These are phyloP conservation scores for Dromococcyx pavoninus DNA, from an alignment of 2,797 vertebrate species.

Conservation along the genomic window DNA sequence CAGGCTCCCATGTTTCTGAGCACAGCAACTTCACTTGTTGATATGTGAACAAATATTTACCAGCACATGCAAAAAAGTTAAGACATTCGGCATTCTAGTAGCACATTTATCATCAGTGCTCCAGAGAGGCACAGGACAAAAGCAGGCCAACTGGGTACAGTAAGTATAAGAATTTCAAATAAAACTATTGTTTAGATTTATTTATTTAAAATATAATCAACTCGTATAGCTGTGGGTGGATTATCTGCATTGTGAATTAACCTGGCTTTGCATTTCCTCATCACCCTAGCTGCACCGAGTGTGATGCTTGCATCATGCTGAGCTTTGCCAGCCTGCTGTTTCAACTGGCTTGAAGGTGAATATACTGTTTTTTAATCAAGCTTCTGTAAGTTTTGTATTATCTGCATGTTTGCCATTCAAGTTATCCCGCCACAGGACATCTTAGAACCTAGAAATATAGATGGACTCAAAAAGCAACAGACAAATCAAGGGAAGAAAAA, in stretches of 20 bases:
- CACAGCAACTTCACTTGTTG: background rate
- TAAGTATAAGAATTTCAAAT: background rate
- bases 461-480: background rate
- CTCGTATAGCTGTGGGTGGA: slow-evolving; percentile 9
- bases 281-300: background rate
- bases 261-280: slow-evolving; percentile 40
- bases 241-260: slow-evolving; percentile 42
- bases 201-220: slow-evolving; percentile 38
- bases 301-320: background rate
- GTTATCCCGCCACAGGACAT: background rate
- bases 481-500: background rate
- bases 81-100: background rate
- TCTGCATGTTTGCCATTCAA: background rate
- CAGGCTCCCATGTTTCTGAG: background rate
- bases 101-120: background rate
- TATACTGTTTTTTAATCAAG: background rate
- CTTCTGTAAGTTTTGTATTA: background rate
- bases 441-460: background rate
- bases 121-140: background rate
- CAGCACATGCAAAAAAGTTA: background rate
- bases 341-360: background rate
- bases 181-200: background rate
- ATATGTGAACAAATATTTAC: background rate
- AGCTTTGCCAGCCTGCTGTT: slow-evolving; percentile 2
- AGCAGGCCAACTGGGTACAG: background rate